Percentiles rank a stretch among this genome's conserved stretches.
Evolutionary conservation across 2,888 invertebrate genomes (phyloP).

Genomic region (Chrysodeixis includens): DNA sequence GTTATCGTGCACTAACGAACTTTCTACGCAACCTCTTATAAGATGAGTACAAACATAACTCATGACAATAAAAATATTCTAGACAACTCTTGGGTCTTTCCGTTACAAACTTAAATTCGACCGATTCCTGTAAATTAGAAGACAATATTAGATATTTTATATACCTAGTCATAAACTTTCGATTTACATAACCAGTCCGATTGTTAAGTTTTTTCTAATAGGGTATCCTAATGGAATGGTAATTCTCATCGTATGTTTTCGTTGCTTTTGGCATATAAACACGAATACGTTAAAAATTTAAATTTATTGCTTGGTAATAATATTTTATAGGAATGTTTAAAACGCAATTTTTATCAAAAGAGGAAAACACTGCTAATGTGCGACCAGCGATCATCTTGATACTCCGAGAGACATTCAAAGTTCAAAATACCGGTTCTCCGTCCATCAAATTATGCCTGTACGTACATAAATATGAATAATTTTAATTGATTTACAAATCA

Average conservation of each 20-base stretch:
- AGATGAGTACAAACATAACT: conserved; percentile 29
- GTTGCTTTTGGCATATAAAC: conserved; percentile 69
- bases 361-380: conserved; percentile 51
- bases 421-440: conserved; percentile 50
- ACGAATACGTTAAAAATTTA: conserved; percentile 75
- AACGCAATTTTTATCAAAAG: conserved; percentile 48
- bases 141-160: conserved; percentile 46
- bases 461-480: conserved; percentile 47
- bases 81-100: conserved; percentile 24
- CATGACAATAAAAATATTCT: conserved; percentile 30
- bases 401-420: conserved; percentile 29
- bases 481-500: conserved; percentile 56
- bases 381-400: conserved; percentile 39
- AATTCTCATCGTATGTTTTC: conserved; percentile 49
- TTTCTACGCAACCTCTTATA: conserved; percentile 66
- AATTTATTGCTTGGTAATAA: conserved; percentile 66
- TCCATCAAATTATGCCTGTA: conserved; percentile 42
- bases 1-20: conserved; percentile 82
- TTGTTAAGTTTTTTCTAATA: conserved; percentile 56
- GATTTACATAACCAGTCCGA: conserved; percentile 71
- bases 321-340: conserved; percentile 63
- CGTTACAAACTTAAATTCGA: conserved; percentile 33
- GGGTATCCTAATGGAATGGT: conserved; percentile 64
- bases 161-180: conserved; percentile 40
- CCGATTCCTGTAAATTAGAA: conserved; percentile 34